phyloP scores from a whole-genome alignment of 1,140 invertebrate species.

The Ditylenchus dipsaci region DNA sequence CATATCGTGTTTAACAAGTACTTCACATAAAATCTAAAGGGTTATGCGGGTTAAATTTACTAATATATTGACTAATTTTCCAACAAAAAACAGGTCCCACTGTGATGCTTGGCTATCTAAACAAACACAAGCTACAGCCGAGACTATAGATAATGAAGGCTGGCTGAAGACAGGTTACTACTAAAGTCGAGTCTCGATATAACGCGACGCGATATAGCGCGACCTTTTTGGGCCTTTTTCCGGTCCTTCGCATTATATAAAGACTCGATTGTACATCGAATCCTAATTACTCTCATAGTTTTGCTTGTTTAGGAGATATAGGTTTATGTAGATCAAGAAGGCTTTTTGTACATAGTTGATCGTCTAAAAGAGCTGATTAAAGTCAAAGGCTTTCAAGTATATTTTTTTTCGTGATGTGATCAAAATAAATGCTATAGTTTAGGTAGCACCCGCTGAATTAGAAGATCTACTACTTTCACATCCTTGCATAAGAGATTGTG shows the following conservation, averaged over 20 bases:
- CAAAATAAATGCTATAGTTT: constrained; percentile 19
- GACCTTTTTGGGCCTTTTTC: too few relatives aligned
- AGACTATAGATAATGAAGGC: constrained; percentile 68
- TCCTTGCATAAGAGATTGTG: constrained; percentile 71
- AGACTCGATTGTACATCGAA: too few relatives aligned
- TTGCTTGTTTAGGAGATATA: constrained; percentile 64
- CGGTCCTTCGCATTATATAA: too few relatives aligned
- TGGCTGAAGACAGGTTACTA: constrained; percentile 74
- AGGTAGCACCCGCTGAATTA: constrained; percentile 81
- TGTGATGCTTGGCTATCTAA: constrained; percentile 50
- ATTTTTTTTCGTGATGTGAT: neutral
- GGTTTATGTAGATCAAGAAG: constrained; percentile 71
- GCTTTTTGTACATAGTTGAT: constrained; percentile 70
- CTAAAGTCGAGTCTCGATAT: too few relatives aligned
- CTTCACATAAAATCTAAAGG: too few relatives aligned
- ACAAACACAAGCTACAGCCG: constrained; percentile 49
- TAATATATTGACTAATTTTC: too few relatives aligned
- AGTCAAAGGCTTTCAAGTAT: constrained; percentile 71
- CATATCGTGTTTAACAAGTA: too few relatives aligned
- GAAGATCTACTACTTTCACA: constrained; percentile 74
- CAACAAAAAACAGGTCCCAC: too few relatives aligned
- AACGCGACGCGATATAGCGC: too few relatives aligned
- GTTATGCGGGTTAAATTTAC: too few relatives aligned
- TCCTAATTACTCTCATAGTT: too few relatives aligned
- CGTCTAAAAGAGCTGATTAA: constrained; percentile 84